These are phyloP conservation scores for Tipula vernalis DNA, from an alignment of 2,888 invertebrate genomes.

Conservation along the genomic window DNA sequence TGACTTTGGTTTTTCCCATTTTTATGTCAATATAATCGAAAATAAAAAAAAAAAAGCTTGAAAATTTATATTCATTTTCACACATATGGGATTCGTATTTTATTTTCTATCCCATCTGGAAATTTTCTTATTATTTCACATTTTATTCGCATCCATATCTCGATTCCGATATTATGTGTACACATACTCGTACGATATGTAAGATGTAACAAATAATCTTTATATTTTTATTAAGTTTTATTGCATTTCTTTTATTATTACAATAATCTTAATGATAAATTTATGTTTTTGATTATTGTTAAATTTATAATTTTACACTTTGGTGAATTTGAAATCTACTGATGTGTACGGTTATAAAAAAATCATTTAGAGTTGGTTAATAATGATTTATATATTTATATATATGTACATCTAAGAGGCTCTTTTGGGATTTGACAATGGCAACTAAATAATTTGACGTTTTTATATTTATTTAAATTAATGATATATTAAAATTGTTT, in stretches of 20 bases:
- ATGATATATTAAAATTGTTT: too few species aligned
- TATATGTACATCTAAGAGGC: too few species aligned
- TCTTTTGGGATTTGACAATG: background rate
- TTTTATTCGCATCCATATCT: background rate
- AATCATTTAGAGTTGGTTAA: background rate
- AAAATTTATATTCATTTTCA: background rate
- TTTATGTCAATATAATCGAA: conserved; percentile 4
- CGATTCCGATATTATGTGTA: background rate
- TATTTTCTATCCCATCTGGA: background rate
- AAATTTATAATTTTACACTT: background rate
- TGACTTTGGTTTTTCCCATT: background rate
- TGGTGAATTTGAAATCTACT: background rate
- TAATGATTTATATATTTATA: background rate
- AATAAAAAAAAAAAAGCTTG: background rate
- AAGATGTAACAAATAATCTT: background rate
- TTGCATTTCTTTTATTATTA: background rate
- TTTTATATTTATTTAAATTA: too few species aligned
- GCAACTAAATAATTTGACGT: background rate
- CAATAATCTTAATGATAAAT: background rate
- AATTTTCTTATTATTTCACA: background rate
- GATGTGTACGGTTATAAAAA: background rate
- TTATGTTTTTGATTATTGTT: background rate
- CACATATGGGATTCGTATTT: background rate
- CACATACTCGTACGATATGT: background rate
- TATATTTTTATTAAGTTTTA: background rate